Base-by-base conservation (phyloP, 2,113 vertebrate genomes). In the Cephalopterus ornatus region DNA sequence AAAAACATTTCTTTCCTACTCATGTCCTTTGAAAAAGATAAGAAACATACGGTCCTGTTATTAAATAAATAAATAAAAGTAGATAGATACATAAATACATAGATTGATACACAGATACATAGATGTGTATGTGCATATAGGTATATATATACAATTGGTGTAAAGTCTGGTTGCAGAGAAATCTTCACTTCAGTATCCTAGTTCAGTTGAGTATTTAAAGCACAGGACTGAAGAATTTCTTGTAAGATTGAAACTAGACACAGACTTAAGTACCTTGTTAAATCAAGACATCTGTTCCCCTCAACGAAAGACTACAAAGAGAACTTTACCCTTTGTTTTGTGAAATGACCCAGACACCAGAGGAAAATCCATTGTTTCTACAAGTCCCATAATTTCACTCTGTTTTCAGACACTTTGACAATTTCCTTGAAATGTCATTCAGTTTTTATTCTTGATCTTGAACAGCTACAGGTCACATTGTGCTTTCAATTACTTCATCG, bases 391-490 rank as follows among this genome's bases (percentile, higher is more conserved):
- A 89, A 88, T 89, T 95, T 95, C 65, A 27, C 56, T 84, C 32
- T 90, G 74, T 75, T 68, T 91, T 94, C 70, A 86, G 75, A 62
- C n/a, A 92, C 71, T 92, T 92, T 30, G 47, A 91, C 88, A 94
- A 85, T 74, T 88, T 89, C 68, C 88, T 96, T 92, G 88, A 92
- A 95, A 94, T 72, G 68, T 87, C 6, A 0, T 81, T 93, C 72
- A 30, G 65, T 56, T 96, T 86, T 89, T 76, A n/a, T 80, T 93
- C 72, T 85, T 93, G 73, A 86, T 90, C 91, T 92, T 92, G 79
- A 93, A 74, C 50, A 86, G 72, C 78, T 74, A 90, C 46, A 86
- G 96, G 96, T 93, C 92, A 97, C 84, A 75, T 86, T 91, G 68
- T 92, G 46, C 90, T 94, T 97, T 95, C 88, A 95, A 88, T 93